Conservation (phyloP, 2,797 vertebrate species). For the Xenops minutus region DNA sequence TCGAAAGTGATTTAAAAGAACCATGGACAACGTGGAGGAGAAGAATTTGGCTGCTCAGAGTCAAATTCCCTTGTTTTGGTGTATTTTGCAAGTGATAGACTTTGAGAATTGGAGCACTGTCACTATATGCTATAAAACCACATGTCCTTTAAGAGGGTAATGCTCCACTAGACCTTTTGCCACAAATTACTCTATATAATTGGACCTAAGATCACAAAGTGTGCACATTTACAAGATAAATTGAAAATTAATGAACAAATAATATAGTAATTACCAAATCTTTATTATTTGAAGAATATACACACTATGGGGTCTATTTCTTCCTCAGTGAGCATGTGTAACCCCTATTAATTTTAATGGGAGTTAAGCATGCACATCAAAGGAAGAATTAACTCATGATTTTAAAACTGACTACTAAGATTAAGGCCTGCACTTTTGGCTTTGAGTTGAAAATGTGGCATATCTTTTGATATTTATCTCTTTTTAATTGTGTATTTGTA, state of each 20-base stretch:
- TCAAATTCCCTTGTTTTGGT: conserved; percentile 21
- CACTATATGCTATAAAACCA: conserved; percentile 59
- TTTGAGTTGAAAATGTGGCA: conserved; percentile 75
- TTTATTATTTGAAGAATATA: conserved; percentile 74
- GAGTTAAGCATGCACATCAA: conserved; percentile 77
- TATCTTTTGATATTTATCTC: conserved; percentile 76
- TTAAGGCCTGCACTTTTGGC: conserved; percentile 78
- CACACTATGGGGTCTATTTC: conserved; percentile 69
- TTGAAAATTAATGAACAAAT: conserved; percentile 82
- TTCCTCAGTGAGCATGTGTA: conserved; percentile 73
- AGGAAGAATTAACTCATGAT: conserved; percentile 63
- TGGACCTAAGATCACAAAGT: conserved; percentile 75
- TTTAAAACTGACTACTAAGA: conserved; percentile 65
- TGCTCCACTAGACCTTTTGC: conserved; percentile 66
- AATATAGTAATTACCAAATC: conserved; percentile 76
- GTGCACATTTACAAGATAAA: conserved; percentile 78
- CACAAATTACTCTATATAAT: conserved; percentile 76
- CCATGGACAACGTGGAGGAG: not conserved
- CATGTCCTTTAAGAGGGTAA: conserved; percentile 65
- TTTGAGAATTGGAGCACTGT: conserved; percentile 50
- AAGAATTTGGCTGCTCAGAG: not conserved
- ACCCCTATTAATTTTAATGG: conserved; percentile 83
- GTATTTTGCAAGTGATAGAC: not conserved
- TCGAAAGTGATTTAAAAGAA: not conserved
- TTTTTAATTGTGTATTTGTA: conserved; percentile 80